Percentiles rank a stretch among this genome's conserved stretches.
Conservation (phyloP, 2,113 vertebrate species). For the Cheilinus undulatus region DNA sequence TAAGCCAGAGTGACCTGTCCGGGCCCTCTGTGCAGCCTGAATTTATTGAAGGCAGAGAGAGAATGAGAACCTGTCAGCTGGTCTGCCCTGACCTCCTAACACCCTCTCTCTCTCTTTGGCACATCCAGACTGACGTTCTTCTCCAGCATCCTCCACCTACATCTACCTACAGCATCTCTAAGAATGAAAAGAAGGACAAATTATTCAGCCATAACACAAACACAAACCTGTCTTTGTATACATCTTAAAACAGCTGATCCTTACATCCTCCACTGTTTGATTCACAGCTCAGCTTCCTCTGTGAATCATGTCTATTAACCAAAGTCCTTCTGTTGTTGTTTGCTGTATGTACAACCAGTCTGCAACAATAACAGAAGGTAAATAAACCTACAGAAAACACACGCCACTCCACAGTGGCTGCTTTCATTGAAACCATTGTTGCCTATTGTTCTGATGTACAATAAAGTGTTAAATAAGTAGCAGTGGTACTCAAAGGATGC, state of each 20-base stretch:
- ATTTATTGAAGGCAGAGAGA: slow-evolving; percentile 59
- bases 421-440: neutral
- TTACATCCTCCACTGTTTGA: slow-evolving; percentile 14
- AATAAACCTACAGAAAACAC: slow-evolving; percentile 28
- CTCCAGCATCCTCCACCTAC: neutral
- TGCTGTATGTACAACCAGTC: neutral
- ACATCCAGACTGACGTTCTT: neutral
- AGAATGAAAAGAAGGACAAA: neutral
- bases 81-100: slow-evolving; percentile 41
- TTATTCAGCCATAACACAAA: slow-evolving; percentile 6
- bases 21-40: slow-evolving; percentile 36
- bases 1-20: slow-evolving; percentile 54
- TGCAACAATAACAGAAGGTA: slow-evolving; percentile 21
- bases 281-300: slow-evolving; percentile 3
- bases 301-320: slow-evolving; percentile 10
- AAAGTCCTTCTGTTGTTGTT: neutral
- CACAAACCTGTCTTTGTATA: slow-evolving; percentile 8
- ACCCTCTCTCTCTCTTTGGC: neutral
- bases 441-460: too few relatives aligned
- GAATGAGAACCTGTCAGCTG: slow-evolving; percentile 60
- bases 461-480: neutral
- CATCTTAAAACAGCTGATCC: slow-evolving; percentile 18
- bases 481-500: neutral
- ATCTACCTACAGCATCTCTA: neutral
- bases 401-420: slow-evolving; percentile 14